phyloP scores from a whole-genome alignment of 2,113 vertebrate species.

The Saccopteryx leptura region DNA sequence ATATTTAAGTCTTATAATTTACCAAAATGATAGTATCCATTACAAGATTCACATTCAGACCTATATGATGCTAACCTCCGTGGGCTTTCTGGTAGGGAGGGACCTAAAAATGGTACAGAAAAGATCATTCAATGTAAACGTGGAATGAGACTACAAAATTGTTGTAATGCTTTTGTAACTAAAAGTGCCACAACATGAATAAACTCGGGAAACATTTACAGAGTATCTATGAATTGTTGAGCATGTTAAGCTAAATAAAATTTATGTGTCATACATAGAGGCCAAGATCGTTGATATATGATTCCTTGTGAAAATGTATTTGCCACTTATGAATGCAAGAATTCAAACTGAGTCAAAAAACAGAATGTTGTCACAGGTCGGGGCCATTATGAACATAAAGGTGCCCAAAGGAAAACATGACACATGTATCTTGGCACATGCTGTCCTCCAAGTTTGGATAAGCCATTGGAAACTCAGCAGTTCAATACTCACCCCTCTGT shows the following conservation, averaged over 20 bases:
- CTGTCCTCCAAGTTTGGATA: neutral
- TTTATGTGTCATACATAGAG: neutral
- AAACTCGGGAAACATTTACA: neutral
- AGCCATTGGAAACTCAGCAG: neutral
- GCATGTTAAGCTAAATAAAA: neutral
- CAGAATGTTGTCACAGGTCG: neutral
- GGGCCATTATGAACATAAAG: neutral
- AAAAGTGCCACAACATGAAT: neutral
- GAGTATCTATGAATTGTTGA: neutral
- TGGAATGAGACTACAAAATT: neutral
- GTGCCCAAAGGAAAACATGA: neutral
- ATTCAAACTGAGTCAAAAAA: slow-evolving; percentile 14
- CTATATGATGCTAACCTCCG: neutral
- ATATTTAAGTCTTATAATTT: neutral
- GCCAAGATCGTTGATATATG: neutral
- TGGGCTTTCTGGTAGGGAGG: neutral
- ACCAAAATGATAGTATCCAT: neutral
- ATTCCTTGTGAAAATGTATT: neutral
- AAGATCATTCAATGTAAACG: neutral
- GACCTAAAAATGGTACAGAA: neutral
- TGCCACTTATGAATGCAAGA: neutral
- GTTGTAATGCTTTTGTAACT: neutral
- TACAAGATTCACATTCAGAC: neutral
- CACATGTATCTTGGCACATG: neutral
- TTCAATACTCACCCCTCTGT: neutral